Evolutionary conservation across 2,888 invertebrate species (phyloP).

Genomic region (Caenorhabditis wallacei): DNA sequence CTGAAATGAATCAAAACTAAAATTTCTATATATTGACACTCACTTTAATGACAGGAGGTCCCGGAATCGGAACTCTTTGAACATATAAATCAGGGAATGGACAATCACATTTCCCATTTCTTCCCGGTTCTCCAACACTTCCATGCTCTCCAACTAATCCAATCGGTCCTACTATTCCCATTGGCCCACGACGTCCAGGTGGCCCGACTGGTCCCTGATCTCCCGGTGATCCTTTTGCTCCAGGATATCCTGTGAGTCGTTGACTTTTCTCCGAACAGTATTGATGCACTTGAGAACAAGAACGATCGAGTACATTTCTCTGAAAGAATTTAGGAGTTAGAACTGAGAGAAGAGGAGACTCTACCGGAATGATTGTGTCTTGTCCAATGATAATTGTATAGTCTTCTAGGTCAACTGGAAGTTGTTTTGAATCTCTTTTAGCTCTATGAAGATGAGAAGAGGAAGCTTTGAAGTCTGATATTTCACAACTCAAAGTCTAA

Average conservation of each 20-base stretch:
- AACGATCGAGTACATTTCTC: constrained; percentile 79
- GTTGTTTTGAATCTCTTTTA: constrained; percentile 49
- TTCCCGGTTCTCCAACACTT: constrained; percentile 75
- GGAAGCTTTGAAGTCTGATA: background rate
- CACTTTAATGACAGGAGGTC: constrained; percentile 81
- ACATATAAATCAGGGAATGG: constrained; percentile 82
- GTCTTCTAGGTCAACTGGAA: constrained; percentile 77
- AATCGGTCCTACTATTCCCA: constrained; percentile 74
- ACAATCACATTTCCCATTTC: constrained; percentile 79
- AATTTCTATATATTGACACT: background rate
- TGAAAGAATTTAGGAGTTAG: no score
- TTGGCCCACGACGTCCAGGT: constrained; percentile 76
- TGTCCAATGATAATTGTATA: constrained; percentile 81
- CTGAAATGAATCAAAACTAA: constrained; percentile 47
- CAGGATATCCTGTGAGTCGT: constrained; percentile 78
- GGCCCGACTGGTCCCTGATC: constrained; percentile 76
- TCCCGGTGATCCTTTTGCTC: constrained; percentile 67
- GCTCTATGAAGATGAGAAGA: background rate
- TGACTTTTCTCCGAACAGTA: constrained; percentile 79
- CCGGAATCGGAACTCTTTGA: constrained; percentile 80
- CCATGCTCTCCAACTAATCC: constrained; percentile 79
- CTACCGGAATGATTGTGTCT: constrained; percentile 82
- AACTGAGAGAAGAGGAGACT: no score
- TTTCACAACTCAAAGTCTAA: constrained; percentile 27
- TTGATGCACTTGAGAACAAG: constrained; percentile 80